phyloP scores from a whole-genome alignment of 2,888 invertebrate species.

The Anarsia innoxiella region DNA sequence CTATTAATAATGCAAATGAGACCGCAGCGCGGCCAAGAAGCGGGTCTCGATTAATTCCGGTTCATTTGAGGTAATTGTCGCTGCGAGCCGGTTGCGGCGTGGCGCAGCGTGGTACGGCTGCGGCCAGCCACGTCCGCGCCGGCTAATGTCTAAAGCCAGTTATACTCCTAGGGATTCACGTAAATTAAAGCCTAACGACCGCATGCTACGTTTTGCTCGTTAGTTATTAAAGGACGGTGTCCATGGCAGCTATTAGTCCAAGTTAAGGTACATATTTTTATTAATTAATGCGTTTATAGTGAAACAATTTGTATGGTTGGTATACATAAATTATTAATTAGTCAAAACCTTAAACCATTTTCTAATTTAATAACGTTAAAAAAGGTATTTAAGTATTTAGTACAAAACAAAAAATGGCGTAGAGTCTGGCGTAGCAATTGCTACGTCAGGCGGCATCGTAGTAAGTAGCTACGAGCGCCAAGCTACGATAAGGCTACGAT shows the following conservation, averaged over 20 bases:
- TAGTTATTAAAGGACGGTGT: too few relatives aligned
- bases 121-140: slow-evolving; percentile 19
- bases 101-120: slow-evolving; percentile 25
- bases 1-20: slow-evolving; percentile 76
- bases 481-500: too few relatives aligned
- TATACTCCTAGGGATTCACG: not conserved
- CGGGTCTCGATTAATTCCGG: slow-evolving; percentile 73
- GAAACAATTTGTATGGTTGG: too few relatives aligned
- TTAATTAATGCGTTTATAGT: too few relatives aligned
- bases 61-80: slow-evolving; percentile 76
- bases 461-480: slow-evolving; percentile 50
- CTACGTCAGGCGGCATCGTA: slow-evolving; percentile 38
- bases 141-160: slow-evolving; percentile 14
- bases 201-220: too few relatives aligned
- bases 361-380: too few relatives aligned
- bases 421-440: slow-evolving; percentile 39
- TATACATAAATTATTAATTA: too few relatives aligned
- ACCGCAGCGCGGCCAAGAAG: slow-evolving; percentile 73
- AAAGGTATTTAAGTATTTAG: too few relatives aligned
- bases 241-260: not conserved
- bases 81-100: too few relatives aligned
- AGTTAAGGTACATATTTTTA: too few relatives aligned
- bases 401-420: slow-evolving; percentile 46
- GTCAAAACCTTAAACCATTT: too few relatives aligned
- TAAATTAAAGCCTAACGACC: not conserved